Evolutionary conservation across 2,797 vertebrate species (phyloP), one percentile per base, ranked within the genome.

Genomic region (Bucorvus abyssinicus): DNA sequence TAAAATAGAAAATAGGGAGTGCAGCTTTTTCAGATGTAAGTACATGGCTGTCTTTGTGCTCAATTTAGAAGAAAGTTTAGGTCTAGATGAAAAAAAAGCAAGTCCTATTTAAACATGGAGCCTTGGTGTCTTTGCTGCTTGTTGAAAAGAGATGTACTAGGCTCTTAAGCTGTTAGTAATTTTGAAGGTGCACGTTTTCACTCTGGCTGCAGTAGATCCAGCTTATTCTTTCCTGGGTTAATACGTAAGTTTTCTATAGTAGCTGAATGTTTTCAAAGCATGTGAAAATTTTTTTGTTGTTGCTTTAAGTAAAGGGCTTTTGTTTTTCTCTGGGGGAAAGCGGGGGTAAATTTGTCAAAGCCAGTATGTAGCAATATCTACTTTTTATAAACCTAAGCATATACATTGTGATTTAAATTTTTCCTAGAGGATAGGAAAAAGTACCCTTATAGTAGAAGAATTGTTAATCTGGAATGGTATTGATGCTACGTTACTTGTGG

Each of bases 351-450:
- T 87, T 75, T 75, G 32, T 82, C 24, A 64, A 27, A 0, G 3
- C 26, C 9, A 14, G 4, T 22, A n/a, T 0, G 0, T 26, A 63
- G 7, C 5, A 67, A 10, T 44, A 38, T 38, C 14, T 70, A 0
- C 13, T 85, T 93, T 82, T 78, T 38, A 23, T 61, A 70, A 49
- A 74, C 23, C 47, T 57, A 50, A 53, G 8, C 26, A 6, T 23
- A 10, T 24, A 3, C 4, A 19, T 56, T 0, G 1, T 55, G 10
- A 36, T 49, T 78, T 71, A 40, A 30, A 2, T 78, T 69, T 92
- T 91, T 78, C 20, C 30, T 55, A 14, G 14, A 12, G 13, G 3
- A 2, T 49, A 55, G 52, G 38, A 68, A 55, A 63, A 75, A 23
- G 9, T 45, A n/a, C 17, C 2, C 8, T n/a, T 75, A 4, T 4